Percentiles rank a stretch among this genome's conserved stretches.
phyloP scores from a whole-genome alignment of 2,797 vertebrate genomes.

The Rhinoraja longicauda region DNA sequence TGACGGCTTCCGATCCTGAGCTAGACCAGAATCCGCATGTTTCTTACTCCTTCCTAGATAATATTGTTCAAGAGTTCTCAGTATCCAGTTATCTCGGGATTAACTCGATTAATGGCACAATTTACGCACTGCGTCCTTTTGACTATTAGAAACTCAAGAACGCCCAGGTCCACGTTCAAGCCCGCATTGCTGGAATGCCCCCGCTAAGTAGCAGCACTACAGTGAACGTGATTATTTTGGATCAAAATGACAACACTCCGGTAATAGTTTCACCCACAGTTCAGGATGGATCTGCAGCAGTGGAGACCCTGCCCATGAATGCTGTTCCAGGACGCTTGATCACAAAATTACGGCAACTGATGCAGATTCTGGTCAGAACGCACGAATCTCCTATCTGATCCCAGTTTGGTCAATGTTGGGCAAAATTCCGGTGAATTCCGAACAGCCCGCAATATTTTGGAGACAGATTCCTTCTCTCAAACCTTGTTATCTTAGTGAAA shows the following conservation, averaged over 20 bases:
- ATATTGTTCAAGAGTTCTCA: slow-evolving; percentile 45
- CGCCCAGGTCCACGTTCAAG: slow-evolving; percentile 15
- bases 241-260: not conserved
- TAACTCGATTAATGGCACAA: slow-evolving; percentile 48
- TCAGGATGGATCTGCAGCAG: not conserved
- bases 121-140: slow-evolving; percentile 49
- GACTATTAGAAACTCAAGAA: slow-evolving; percentile 45
- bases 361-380: not conserved
- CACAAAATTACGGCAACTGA: not conserved
- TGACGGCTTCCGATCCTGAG: slow-evolving; percentile 48
- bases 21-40: slow-evolving; percentile 47
- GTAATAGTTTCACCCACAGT: not conserved
- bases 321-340: not conserved
- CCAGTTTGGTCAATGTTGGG: not conserved
- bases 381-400: not conserved
- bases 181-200: not conserved
- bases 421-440: not conserved
- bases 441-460: not conserved
- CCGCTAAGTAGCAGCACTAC: not conserved
- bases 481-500: not conserved
- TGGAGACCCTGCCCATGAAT: not conserved
- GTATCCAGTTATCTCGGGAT: slow-evolving; percentile 49
- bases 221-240: not conserved
- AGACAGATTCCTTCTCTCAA: not conserved
- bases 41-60: slow-evolving; percentile 49